Conservation (phyloP, 2,797 vertebrate species). For the Sebastes hopkinsi region DNA sequence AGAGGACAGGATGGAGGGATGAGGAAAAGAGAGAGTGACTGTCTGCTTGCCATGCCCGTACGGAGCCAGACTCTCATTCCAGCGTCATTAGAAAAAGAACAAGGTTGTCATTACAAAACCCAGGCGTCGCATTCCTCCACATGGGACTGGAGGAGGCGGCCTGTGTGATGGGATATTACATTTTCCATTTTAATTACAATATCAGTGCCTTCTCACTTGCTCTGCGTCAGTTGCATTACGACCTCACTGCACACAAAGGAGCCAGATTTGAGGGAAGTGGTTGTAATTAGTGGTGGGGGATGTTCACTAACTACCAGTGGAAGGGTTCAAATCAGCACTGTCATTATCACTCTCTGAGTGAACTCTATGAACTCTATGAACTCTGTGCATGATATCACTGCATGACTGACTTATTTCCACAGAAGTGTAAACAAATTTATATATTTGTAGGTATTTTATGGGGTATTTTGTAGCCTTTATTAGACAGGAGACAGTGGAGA, state of each 20-base stretch:
- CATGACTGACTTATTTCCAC: not conserved
- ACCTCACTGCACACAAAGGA: slow-evolving; percentile 41
- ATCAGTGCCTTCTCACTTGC: slow-evolving; percentile 46
- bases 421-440: not conserved
- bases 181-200: slow-evolving; percentile 51
- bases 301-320: slow-evolving; percentile 27
- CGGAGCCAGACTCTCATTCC: slow-evolving; percentile 54
- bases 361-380: slow-evolving; percentile 20
- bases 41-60: slow-evolving; percentile 18
- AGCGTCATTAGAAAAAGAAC: slow-evolving; percentile 43
- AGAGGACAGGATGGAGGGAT: slow-evolving; percentile 13
- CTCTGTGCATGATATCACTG: not conserved
- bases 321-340: not conserved
- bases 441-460: not conserved
- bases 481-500: not conserved
- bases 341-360: slow-evolving; percentile 2
- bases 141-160: slow-evolving; percentile 24
- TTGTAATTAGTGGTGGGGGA: slow-evolving; percentile 62
- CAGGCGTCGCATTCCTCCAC: slow-evolving; percentile 52
- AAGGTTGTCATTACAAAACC: slow-evolving; percentile 57
- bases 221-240: slow-evolving; percentile 37
- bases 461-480: not conserved
- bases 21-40: slow-evolving; percentile 12
- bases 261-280: slow-evolving; percentile 23
- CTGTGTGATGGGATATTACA: slow-evolving; percentile 4